Conservation (phyloP, 2,888 invertebrate genomes). For the Amblyjoppa proteus region DNA sequence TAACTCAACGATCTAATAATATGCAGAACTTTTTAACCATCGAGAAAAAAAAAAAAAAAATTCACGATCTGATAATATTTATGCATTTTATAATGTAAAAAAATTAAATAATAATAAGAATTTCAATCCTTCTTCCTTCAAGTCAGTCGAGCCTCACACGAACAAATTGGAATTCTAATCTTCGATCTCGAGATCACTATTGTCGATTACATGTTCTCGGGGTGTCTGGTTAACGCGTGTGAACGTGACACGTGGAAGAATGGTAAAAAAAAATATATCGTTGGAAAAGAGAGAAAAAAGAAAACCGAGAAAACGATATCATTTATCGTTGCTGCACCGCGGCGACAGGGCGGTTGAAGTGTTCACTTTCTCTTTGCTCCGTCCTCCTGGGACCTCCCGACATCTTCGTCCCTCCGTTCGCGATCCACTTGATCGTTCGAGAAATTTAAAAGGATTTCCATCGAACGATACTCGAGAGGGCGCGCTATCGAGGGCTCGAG, state of each 20-base stretch:
- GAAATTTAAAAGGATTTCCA: conserved; percentile 73
- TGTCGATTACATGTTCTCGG: conserved; percentile 45
- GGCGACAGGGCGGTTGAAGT: conserved; percentile 3
- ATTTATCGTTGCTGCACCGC: conserved; percentile 1
- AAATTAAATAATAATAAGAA: neutral
- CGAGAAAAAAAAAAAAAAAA: neutral
- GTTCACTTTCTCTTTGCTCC: conserved; percentile 23
- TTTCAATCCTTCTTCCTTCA: conserved; percentile 4
- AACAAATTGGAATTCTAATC: conserved; percentile 58
- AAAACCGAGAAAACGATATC: conserved; percentile 15
- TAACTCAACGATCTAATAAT: conserved; percentile 21
- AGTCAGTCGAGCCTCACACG: neutral
- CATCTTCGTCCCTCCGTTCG: conserved; percentile 14
- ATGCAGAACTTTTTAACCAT: neutral
- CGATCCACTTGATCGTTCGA: conserved; percentile 31
- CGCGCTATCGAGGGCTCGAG: conserved; percentile 43
- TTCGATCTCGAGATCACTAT: conserved; percentile 52
- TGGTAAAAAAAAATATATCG: neutral
- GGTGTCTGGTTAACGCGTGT: conserved; percentile 23
- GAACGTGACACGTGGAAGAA: neutral
- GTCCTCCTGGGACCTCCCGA: conserved; percentile 29
- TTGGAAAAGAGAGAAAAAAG: neutral
- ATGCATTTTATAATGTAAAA: too few relatives aligned
- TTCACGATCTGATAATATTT: too few relatives aligned
- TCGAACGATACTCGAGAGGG: conserved; percentile 75